These are phyloP conservation scores for Siderastrea radians DNA, from an alignment of 92 coral and sea anemone genomes.

Conservation along the genomic window DNA sequence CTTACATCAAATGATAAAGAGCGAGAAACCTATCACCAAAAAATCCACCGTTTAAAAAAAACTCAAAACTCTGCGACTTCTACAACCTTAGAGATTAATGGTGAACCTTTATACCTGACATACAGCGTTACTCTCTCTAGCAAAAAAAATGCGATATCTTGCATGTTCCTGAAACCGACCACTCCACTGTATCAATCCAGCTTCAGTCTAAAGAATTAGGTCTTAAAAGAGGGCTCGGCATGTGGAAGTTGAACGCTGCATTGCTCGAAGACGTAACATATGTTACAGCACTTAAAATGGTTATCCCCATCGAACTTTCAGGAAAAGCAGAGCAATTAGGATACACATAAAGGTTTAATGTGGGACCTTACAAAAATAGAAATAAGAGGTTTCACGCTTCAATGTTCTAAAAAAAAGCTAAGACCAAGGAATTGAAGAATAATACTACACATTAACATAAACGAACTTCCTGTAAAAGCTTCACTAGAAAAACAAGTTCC, in stretches of 20 bases:
- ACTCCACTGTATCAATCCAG: not conserved
- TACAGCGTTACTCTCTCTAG: not conserved
- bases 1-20: conserved; percentile 19
- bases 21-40: conserved; percentile 15
- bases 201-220: not conserved
- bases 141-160: conserved; percentile 6
- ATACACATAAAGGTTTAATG: not conserved
- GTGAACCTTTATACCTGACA: conserved; percentile 10
- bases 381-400: not conserved
- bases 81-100: not conserved
- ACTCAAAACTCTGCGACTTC: not conserved
- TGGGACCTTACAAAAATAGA: not conserved
- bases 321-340: not conserved
- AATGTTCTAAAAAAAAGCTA: not conserved
- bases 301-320: not conserved
- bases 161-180: conserved; percentile 9
- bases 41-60: not conserved
- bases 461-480: not conserved
- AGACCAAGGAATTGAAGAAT: not conserved
- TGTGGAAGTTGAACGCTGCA: not conserved
- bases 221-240: not conserved
- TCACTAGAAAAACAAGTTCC: too few species aligned
- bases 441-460: not conserved
- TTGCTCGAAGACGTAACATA: not conserved
- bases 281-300: not conserved